These are phyloP conservation scores for Catocala fraxini DNA, from an alignment of 2,888 invertebrate genomes.

Conservation along the genomic window DNA sequence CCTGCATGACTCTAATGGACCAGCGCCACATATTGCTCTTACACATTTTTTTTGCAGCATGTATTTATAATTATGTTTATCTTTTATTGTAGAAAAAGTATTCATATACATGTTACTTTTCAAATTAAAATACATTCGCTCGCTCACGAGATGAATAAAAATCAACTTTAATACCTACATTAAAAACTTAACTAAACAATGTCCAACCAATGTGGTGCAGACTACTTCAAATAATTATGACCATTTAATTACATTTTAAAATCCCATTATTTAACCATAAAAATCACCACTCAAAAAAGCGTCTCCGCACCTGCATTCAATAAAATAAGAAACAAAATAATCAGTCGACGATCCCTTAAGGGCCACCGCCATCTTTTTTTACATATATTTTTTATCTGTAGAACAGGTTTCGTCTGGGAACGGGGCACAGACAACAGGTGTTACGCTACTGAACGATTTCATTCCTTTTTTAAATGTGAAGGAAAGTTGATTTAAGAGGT, in stretches of 20 bases:
- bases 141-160: no score
- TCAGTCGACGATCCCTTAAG: conserved; percentile 57
- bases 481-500: conserved; percentile 57
- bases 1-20: no score
- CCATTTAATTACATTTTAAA: conserved; percentile 26
- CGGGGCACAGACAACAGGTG: conserved; percentile 78
- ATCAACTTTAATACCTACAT: no score
- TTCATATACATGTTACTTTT: no score
- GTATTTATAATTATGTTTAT: no score
- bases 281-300: conserved; percentile 53
- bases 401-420: conserved; percentile 80
- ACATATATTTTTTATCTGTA: conserved; percentile 64
- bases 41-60: no score
- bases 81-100: no score
- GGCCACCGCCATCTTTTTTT: conserved; percentile 65
- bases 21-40: no score
- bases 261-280: conserved; percentile 44
- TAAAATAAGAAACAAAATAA: conserved; percentile 73
- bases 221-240: not conserved
- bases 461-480: conserved; percentile 47
- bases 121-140: no score
- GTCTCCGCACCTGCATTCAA: conserved; percentile 63
- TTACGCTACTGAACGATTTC: conserved; percentile 70
- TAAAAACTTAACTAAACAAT: no score
- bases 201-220: not conserved